Conservation (phyloP, 2,113 vertebrate species). For the Albula goreensis region DNA sequence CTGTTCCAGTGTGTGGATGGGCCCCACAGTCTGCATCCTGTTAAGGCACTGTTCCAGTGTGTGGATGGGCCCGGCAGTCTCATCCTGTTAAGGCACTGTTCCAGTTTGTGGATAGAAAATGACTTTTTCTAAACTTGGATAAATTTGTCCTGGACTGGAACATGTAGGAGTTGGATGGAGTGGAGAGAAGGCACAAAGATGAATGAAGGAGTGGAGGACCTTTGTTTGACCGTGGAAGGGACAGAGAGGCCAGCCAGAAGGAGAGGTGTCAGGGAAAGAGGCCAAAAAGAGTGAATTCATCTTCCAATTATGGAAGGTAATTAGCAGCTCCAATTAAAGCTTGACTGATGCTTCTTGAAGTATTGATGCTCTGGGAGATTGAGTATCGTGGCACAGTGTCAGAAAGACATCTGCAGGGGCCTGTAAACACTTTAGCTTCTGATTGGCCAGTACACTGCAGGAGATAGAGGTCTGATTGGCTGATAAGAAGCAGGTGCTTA, state of each 20-base stretch:
- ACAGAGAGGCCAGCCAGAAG: background rate
- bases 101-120: background rate
- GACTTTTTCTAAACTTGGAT: background rate
- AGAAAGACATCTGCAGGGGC: conserved; percentile 61
- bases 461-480: conserved; percentile 45
- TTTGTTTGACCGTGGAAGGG: background rate
- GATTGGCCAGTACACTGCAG: conserved; percentile 65
- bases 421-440: conserved; percentile 65
- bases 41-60: no score
- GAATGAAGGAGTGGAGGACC: background rate
- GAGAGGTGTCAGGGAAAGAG: conserved; percentile 9
- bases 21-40: no score
- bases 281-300: conserved; percentile 61
- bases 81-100: no score
- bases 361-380: conserved; percentile 69
- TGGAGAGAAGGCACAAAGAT: background rate
- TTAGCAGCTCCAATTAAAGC: conserved; percentile 82
- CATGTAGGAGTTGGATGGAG: background rate
- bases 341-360: conserved; percentile 77
- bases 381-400: conserved; percentile 58
- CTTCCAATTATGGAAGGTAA: conserved; percentile 83
- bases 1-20: no score
- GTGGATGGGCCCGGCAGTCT: background rate
- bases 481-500: conserved; percentile 65
- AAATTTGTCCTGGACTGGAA: background rate